A percentile compares a stretch with the other conserved stretches of the same genome.
These are phyloP conservation scores for Muscicapa comitata DNA, from an alignment of 2,797 vertebrate genomes.

Conservation along the genomic window DNA sequence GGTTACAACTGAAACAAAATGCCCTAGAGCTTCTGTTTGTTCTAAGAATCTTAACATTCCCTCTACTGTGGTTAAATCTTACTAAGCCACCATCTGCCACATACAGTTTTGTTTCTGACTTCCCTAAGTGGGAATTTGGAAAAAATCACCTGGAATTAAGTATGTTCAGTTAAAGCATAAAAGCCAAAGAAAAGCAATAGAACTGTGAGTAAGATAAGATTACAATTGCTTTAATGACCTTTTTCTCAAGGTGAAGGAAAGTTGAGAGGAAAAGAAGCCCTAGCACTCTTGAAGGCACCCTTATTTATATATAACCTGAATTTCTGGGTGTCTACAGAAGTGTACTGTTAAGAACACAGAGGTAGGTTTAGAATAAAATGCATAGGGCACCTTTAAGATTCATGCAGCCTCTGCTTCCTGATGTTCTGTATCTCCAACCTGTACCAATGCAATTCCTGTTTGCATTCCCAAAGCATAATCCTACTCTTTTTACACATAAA, in stretches of 20 bases:
- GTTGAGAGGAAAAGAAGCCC: not conserved
- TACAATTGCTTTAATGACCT: not conserved
- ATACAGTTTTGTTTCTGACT: not conserved
- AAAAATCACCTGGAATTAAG: not conserved
- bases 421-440: not conserved
- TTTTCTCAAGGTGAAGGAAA: not conserved
- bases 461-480: not conserved
- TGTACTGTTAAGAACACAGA: not conserved
- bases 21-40: not conserved
- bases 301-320: not conserved
- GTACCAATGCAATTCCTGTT: not conserved
- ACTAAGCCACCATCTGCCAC: not conserved
- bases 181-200: not conserved
- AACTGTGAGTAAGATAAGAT: not conserved
- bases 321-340: not conserved
- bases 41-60: not conserved
- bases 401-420: not conserved
- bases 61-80: not conserved
- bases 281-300: no score
- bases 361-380: not conserved
- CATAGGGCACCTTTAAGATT: not conserved
- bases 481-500: not conserved
- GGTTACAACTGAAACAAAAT: not conserved
- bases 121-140: not conserved
- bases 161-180: not conserved